These are phyloP conservation scores for Thamnophis elegans DNA, from an alignment of 2,797 vertebrate species.

Conservation along the genomic window DNA sequence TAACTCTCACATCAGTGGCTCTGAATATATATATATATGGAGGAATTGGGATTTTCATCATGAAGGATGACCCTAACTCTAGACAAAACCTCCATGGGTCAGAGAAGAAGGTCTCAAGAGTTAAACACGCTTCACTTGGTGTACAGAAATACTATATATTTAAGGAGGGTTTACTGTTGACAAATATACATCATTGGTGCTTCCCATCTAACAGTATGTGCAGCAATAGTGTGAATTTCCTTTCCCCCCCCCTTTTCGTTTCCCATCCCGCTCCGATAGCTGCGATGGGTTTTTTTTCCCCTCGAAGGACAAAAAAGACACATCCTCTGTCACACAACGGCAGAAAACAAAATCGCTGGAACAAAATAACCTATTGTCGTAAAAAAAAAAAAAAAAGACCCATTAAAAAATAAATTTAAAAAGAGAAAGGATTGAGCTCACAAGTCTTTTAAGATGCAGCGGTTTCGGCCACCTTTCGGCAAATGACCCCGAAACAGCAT, in stretches of 20 bases:
- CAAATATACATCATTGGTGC: constrained; percentile 70
- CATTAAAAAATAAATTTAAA: constrained; percentile 54
- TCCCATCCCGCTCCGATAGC: not conserved
- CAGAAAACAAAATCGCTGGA: not conserved
- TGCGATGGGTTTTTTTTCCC: not conserved
- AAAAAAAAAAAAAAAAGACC: constrained; percentile 54
- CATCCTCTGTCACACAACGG: constrained; percentile 4
- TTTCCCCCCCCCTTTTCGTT: not conserved
- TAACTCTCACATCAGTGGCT: not conserved
- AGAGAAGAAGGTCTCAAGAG: constrained; percentile 61
- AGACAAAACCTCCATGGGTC: constrained; percentile 21
- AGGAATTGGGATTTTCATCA: no score
- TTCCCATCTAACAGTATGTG: constrained; percentile 62
- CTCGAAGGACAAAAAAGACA: not conserved
- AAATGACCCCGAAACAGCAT: constrained; percentile 47
- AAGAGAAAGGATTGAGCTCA: constrained; percentile 63
- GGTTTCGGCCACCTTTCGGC: constrained; percentile 57
- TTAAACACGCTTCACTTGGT: constrained; percentile 61
- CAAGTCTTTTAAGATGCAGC: constrained; percentile 63
- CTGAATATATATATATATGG: not conserved
- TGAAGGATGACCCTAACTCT: not conserved
- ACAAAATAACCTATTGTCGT: constrained; percentile 59
- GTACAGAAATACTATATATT: constrained; percentile 71
- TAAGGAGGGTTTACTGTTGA: constrained; percentile 70
- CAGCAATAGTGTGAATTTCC: constrained; percentile 55